phyloP scores from a whole-genome alignment of 2,113 vertebrate species.

The Megaleporinus macrocephalus region DNA sequence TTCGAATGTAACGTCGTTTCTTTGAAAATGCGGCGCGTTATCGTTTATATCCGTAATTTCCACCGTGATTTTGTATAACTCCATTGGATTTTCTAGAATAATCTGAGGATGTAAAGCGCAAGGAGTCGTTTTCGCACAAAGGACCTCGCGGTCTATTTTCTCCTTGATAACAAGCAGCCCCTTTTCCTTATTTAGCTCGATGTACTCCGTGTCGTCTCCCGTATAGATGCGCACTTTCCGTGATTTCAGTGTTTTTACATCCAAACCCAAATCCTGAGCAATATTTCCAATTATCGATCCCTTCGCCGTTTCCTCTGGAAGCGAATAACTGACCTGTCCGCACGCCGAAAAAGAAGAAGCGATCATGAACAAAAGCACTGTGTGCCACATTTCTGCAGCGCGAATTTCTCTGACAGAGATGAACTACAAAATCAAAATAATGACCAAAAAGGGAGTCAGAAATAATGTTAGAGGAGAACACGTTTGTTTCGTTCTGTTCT shows the following conservation, averaged over 20 bases:
- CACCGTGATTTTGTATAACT: conserved; percentile 72
- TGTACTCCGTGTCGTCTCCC: conserved; percentile 65
- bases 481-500: neutral
- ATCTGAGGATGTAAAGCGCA: conserved; percentile 76
- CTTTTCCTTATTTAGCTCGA: conserved; percentile 65
- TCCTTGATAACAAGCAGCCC: conserved; percentile 72
- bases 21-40: conserved; percentile 73
- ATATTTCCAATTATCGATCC: conserved; percentile 78
- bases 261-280: conserved; percentile 73
- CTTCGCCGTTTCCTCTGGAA: conserved; percentile 76
- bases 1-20: conserved; percentile 66
- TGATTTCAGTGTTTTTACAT: conserved; percentile 60
- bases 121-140: conserved; percentile 68
- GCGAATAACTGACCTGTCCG: conserved; percentile 68
- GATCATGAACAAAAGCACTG: conserved; percentile 31
- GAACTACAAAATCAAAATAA: neutral
- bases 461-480: neutral
- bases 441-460: neutral
- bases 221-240: conserved; percentile 70
- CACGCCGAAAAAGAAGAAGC: conserved; percentile 31
- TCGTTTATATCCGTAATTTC: conserved; percentile 81
- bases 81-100: conserved; percentile 78
- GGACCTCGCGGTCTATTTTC: conserved; percentile 80
- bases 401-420: neutral
- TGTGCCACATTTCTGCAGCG: conserved; percentile 61